Percentiles rank a stretch among this genome's conserved stretches.
These are phyloP conservation scores for Urocolius indicus DNA, from an alignment of 2,113 vertebrate genomes.

Conservation along the genomic window DNA sequence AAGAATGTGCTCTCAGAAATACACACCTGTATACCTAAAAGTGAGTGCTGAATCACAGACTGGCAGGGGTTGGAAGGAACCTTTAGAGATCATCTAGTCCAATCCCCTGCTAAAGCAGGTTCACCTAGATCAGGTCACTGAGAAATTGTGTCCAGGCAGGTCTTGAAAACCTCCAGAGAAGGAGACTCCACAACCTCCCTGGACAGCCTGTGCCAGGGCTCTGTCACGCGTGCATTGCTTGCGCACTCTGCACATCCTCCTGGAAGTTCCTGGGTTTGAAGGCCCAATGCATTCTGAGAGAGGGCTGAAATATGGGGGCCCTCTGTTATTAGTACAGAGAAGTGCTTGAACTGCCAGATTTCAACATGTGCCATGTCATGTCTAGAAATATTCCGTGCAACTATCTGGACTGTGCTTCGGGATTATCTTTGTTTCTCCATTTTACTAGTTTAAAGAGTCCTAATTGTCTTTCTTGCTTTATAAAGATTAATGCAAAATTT, in stretches of 20 bases:
- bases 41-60: not conserved
- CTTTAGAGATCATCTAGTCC: too few relatives aligned
- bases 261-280: not conserved
- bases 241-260: accelerated
- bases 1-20: not conserved
- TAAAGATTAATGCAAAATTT: not conserved
- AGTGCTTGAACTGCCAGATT: not conserved
- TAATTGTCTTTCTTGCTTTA: not conserved
- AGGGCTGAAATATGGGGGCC: not conserved
- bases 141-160: too few relatives aligned
- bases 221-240: not conserved
- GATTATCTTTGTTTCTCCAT: not conserved
- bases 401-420: not conserved
- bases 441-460: not conserved
- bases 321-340: not conserved
- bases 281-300: not conserved
- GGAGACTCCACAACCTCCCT: too few relatives aligned
- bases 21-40: not conserved
- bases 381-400: accelerated
- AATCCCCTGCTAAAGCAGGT: too few relatives aligned
- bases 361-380: not conserved
- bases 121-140: too few relatives aligned
- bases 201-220: too few relatives aligned
- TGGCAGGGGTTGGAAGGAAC: too few relatives aligned
- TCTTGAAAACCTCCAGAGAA: too few relatives aligned